These are phyloP conservation scores for Nyctereutes procyonoides DNA, from an alignment of 2,113 vertebrate species.

Conservation along the genomic window DNA sequence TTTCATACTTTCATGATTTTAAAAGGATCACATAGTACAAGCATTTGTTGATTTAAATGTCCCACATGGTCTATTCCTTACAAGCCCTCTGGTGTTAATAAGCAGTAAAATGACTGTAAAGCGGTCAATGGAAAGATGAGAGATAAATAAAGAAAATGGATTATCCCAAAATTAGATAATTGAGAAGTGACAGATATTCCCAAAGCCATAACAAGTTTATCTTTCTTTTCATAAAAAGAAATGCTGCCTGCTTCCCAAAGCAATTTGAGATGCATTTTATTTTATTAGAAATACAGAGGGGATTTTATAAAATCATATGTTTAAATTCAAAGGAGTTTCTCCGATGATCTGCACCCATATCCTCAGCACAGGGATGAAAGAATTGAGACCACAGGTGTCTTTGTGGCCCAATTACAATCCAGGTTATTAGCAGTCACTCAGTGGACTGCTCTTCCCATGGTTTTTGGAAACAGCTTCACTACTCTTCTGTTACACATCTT, in stretches of 20 bases:
- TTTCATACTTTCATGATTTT: background rate
- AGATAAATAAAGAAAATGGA: background rate
- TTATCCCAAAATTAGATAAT: background rate
- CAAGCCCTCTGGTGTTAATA: background rate
- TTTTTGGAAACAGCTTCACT: background rate
- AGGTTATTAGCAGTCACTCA: background rate
- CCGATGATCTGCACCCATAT: background rate
- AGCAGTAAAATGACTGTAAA: background rate
- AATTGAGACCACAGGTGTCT: background rate
- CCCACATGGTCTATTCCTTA: background rate
- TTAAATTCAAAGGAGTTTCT: background rate
- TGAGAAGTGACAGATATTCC: background rate
- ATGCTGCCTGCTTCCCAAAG: background rate
- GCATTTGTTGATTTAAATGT: slow-evolving; percentile 29
- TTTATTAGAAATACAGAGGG: background rate
- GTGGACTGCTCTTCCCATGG: background rate
- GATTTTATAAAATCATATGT: background rate
- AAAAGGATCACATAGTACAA: background rate
- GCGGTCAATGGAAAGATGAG: background rate
- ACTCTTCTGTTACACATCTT: background rate
- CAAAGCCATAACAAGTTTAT: background rate
- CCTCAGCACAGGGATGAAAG: background rate
- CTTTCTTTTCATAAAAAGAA: slow-evolving; percentile 16
- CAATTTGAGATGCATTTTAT: background rate
- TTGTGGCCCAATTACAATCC: background rate